Evolutionary conservation across 2,888 invertebrate species (phyloP), one percentile per base, ranked within the genome.

Genomic region (Cabera pusaria): DNA sequence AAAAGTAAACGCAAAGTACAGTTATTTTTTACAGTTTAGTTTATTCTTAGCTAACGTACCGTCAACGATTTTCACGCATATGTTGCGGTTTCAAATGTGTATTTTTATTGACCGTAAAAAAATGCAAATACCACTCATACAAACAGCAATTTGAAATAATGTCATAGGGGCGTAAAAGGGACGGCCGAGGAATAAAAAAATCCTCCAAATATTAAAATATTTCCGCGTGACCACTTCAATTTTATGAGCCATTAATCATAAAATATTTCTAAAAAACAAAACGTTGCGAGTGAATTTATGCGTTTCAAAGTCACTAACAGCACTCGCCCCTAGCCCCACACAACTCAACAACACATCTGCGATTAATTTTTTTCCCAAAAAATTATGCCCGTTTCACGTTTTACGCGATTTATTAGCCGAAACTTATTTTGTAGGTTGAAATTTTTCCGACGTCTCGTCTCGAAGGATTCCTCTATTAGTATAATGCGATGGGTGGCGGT

Each of bases 401-500:
- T 69, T 63, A 69, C 65, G 61, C 75, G 79, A 86, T 86, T 87
- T 88, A 87, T 86, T 76, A 82, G 75, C 70, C 76, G 71, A 82
- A 82, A 81, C 80, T 84, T 84, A 84, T 84, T 83, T 81, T 70
- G 69, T 72, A 78, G 81, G 70, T 68, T 61, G 71, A 75, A 61
- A 72, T 78, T 82, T 81, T 85, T 85, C 78, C 66, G 62, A 57
- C 72, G 55, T 64, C 64, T 58, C 61, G 66, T 72, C 64, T 72
- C 51, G 51, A 72, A 69, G 79, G 69, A 75, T 77, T 82, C 79
- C 75, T 87, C 87, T 87, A 87, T 87, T 87, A 88, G 87, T 86
- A 88, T 88, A 88, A 88, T 88, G 86, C 79, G 87, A 87, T 86
- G 88, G 88, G 88, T 84, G 86, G 87, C 73, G 79, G 86, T 78